phyloP scores from a whole-genome alignment of 2,113 vertebrate genomes.

The Micronycteris hirsuta region DNA sequence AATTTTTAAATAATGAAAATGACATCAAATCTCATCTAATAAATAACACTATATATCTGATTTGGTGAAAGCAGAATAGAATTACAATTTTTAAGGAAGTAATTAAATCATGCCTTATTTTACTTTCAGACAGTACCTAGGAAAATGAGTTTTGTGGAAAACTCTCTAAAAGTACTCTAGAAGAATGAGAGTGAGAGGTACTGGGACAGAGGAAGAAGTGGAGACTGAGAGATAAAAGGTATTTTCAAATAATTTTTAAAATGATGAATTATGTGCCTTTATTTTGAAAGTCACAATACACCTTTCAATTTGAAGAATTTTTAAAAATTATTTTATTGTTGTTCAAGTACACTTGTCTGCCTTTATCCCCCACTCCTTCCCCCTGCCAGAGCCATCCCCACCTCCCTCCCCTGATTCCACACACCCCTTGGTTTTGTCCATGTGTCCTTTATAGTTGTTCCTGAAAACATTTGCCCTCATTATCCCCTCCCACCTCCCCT shows the following conservation, averaged over 20 bases:
- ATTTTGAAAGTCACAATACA: neutral
- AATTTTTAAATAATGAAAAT: neutral
- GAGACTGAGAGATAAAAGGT: neutral
- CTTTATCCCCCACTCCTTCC: too few species aligned
- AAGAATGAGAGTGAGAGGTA: neutral
- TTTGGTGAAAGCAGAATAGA: neutral
- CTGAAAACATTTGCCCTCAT: too few species aligned
- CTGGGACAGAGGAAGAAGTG: neutral
- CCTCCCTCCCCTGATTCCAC: too few species aligned
- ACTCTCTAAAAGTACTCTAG: neutral
- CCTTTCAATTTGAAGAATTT: too few species aligned
- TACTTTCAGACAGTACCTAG: neutral
- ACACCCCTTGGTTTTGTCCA: too few species aligned
- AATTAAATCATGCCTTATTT: neutral
- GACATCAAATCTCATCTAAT: neutral
- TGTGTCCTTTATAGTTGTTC: too few species aligned
- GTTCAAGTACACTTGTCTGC: too few species aligned
- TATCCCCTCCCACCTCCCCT: too few species aligned
- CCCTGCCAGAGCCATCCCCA: too few species aligned
- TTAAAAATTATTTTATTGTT: too few species aligned
- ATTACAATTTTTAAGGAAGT: neutral
- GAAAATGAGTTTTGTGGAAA: neutral
- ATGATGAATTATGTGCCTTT: neutral
- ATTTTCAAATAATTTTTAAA: neutral
- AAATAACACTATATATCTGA: neutral